phyloP scores from a whole-genome alignment of 2,797 vertebrate genomes.

The Yasuhikotakia modesta region DNA sequence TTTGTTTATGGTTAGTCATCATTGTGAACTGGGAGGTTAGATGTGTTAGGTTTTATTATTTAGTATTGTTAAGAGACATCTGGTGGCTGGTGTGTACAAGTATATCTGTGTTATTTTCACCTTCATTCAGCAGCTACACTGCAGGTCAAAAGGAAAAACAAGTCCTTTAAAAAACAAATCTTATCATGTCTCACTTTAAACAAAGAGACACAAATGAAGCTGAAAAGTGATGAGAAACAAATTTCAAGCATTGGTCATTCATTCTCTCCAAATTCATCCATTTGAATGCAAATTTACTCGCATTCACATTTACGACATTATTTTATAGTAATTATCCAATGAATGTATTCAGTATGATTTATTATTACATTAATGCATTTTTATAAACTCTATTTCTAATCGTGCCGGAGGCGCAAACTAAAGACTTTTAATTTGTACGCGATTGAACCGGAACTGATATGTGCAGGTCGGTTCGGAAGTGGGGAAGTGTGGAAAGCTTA shows the following conservation, averaged over 20 bases:
- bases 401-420: neutral
- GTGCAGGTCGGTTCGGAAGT: neutral
- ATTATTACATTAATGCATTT: neutral
- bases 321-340: no score
- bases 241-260: no score
- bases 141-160: neutral
- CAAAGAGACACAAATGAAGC: no score
- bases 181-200: no score
- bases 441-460: slow-evolving; percentile 25
- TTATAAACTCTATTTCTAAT: neutral
- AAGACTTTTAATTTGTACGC: slow-evolving; percentile 42
- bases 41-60: no score
- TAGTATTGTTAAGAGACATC: neutral
- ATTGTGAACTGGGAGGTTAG: no score
- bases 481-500: slow-evolving; percentile 19
- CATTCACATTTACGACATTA: no score
- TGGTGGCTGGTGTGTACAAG: slow-evolving; percentile 1
- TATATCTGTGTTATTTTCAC: neutral
- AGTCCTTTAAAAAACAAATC: no score
- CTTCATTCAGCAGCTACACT: neutral
- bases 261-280: no score
- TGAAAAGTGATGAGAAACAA: no score
- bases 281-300: no score
- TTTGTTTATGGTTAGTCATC: no score
- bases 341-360: neutral